These are phyloP conservation scores for Rhabdomys pumilio DNA, from an alignment of 2,797 vertebrate species.

Conservation along the genomic window DNA sequence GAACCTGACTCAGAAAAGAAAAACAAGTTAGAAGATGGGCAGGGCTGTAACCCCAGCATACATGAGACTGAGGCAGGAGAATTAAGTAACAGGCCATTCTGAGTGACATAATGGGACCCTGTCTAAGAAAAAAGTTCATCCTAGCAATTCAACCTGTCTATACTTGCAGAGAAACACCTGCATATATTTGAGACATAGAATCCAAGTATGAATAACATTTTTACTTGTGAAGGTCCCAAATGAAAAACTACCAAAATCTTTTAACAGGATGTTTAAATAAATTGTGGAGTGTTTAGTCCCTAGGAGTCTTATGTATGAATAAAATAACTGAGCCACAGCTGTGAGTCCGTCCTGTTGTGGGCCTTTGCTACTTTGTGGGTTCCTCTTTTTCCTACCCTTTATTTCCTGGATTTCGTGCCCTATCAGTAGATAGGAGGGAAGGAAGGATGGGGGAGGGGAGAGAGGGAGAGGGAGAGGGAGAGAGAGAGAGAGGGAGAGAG, in stretches of 20 bases:
- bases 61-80: background rate
- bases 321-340: background rate
- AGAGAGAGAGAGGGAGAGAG: too few species aligned
- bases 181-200: background rate
- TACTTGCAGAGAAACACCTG: conserved; percentile 20
- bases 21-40: background rate
- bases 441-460: too few species aligned
- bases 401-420: background rate
- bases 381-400: background rate
- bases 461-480: too few species aligned
- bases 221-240: background rate
- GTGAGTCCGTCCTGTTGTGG: background rate
- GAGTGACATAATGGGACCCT: background rate
- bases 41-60: background rate
- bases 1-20: background rate
- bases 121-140: background rate
- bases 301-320: background rate
- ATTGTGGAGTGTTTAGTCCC: background rate
- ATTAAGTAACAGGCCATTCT: background rate
- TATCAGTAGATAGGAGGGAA: background rate
- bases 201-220: conserved; percentile 10
- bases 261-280: conserved; percentile 46
- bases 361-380: background rate
- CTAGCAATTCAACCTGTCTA: background rate
- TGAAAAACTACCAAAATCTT: conserved; percentile 37